phyloP scores from a whole-genome alignment of 2,888 invertebrate species.

The Cyclophora albipunctata region DNA sequence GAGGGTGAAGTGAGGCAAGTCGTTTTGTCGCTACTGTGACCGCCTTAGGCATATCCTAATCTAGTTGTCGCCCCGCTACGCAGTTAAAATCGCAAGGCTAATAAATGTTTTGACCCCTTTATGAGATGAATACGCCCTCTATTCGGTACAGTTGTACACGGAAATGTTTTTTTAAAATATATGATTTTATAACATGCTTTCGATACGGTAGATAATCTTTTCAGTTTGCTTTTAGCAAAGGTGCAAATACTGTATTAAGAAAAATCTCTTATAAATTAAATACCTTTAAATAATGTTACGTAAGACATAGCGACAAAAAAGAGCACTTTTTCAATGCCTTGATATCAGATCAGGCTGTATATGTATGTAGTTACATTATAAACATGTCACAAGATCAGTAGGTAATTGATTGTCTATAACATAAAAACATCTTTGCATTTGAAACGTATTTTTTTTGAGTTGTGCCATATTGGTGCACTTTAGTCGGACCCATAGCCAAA shows the following conservation, averaged over 20 bases:
- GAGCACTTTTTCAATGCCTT: background rate
- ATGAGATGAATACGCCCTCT: constrained; percentile 70
- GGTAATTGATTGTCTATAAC: too few relatives aligned
- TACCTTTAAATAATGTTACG: background rate
- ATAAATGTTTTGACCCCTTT: constrained; percentile 76
- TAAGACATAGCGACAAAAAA: too few relatives aligned
- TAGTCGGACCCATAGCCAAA: too few relatives aligned
- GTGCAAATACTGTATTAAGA: background rate
- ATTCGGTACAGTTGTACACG: constrained; percentile 42
- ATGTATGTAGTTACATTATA: constrained; percentile 26
- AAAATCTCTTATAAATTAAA: background rate
- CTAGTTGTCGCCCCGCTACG: constrained; percentile 64
- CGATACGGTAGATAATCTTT: background rate
- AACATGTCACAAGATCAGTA: too few relatives aligned
- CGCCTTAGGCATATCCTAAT: constrained; percentile 54
- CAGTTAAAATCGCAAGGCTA: constrained; percentile 74
- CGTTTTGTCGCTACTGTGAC: constrained; percentile 19
- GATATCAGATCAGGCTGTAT: constrained; percentile 4
- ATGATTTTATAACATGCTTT: background rate
- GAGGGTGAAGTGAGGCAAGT: constrained; percentile 47
- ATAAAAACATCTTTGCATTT: too few relatives aligned
- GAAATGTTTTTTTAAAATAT: background rate
- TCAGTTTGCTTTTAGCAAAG: background rate
- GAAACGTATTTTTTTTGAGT: too few relatives aligned
- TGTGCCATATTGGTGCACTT: too few relatives aligned